Evolutionary conservation across 2,113 vertebrate genomes (phyloP).

Genomic region (Phasianus colchicus): DNA sequence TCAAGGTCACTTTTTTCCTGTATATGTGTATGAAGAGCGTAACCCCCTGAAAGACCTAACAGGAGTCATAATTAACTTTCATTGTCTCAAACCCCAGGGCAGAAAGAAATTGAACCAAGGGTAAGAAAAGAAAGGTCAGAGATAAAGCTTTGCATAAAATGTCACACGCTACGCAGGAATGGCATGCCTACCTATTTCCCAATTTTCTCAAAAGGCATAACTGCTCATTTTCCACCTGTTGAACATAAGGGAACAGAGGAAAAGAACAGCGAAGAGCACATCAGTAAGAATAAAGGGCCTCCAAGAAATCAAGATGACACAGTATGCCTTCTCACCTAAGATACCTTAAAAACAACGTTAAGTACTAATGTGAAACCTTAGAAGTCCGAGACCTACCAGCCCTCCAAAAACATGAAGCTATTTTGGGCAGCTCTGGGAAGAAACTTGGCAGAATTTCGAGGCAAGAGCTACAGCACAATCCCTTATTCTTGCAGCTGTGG

Average conservation of each 20-base stretch:
- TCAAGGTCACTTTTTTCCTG: background rate
- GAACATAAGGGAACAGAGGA: background rate
- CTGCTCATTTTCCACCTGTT: slow-evolving; percentile 11
- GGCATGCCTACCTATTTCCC: background rate
- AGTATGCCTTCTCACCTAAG: background rate
- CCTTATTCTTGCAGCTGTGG: background rate
- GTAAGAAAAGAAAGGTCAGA: slow-evolving; percentile 54
- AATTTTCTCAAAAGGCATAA: background rate
- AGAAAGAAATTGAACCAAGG: slow-evolving; percentile 51
- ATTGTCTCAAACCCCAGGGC: slow-evolving; percentile 43
- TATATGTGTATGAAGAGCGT: background rate
- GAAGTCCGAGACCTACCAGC: background rate
- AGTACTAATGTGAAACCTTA: background rate
- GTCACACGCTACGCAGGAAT: background rate
- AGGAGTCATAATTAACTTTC: slow-evolving; percentile 57
- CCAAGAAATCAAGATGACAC: background rate
- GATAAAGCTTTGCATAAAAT: slow-evolving; percentile 42
- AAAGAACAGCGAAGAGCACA: background rate
- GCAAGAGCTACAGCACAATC: background rate
- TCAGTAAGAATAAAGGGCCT: background rate
- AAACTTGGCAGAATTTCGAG: background rate
- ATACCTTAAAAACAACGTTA: background rate
- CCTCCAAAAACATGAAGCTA: background rate
- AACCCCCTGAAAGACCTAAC: background rate
- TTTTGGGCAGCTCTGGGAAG: background rate